These are phyloP conservation scores for Epirrita christyi DNA, from an alignment of 2,888 invertebrate species.

Conservation along the genomic window DNA sequence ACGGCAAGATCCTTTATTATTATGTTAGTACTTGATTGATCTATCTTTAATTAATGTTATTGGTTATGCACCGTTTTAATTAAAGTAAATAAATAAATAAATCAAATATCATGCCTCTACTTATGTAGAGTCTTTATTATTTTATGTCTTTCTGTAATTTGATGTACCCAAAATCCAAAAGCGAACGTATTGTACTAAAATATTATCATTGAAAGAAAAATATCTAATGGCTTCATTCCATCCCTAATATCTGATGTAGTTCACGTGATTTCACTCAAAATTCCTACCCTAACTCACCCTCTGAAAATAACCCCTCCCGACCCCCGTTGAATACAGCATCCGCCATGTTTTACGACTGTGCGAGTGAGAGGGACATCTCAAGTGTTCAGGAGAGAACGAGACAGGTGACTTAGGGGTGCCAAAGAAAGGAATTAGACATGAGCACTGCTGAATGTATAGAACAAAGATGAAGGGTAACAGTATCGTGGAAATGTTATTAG, in stretches of 20 bases:
- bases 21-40: too few relatives aligned
- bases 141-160: too few relatives aligned
- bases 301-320: conserved; percentile 57
- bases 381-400: conserved; percentile 30
- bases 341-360: conserved; percentile 68
- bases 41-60: too few relatives aligned
- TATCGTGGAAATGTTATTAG: conserved; percentile 16
- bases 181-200: neutral
- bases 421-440: conserved; percentile 56
- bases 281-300: conserved; percentile 64
- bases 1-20: too few relatives aligned
- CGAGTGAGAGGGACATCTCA: conserved; percentile 42
- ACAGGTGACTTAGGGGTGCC: conserved; percentile 55
- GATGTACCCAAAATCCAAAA: too few relatives aligned
- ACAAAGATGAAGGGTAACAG: conserved; percentile 58
- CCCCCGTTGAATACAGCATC: conserved; percentile 66
- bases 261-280: conserved; percentile 60
- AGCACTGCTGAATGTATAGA: conserved; percentile 60
- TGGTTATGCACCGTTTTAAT: too few relatives aligned
- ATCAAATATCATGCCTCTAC: too few relatives aligned
- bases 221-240: conserved; percentile 57
- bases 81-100: too few relatives aligned
- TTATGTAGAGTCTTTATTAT: too few relatives aligned
- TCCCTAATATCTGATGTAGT: conserved; percentile 59
- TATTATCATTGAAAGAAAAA: conserved; percentile 20